Conservation (phyloP, 2,888 invertebrate genomes). For the Drosophila aldrichi region DNA sequence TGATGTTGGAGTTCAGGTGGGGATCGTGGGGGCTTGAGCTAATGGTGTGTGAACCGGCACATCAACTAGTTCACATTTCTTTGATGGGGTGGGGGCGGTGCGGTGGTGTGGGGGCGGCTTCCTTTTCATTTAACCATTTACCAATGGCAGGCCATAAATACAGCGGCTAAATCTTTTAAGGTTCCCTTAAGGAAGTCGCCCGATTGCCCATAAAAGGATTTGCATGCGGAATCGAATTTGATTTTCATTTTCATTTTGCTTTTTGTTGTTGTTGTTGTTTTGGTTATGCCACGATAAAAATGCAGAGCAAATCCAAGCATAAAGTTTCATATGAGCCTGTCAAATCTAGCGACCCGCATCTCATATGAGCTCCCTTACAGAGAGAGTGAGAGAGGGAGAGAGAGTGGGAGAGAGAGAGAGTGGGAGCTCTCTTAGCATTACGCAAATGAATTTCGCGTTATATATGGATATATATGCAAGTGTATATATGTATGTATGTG, state of each 20-base stretch:
- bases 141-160: constrained; percentile 43
- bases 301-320: constrained; percentile 62
- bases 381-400: background rate
- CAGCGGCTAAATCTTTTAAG: constrained; percentile 46
- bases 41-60: constrained; percentile 67
- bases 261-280: background rate
- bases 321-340: constrained; percentile 65
- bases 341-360: constrained; percentile 34
- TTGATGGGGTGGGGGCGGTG: background rate
- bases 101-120: constrained; percentile 16
- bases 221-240: constrained; percentile 54
- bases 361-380: constrained; percentile 7
- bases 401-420: background rate
- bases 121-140: constrained; percentile 42
- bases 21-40: constrained; percentile 1
- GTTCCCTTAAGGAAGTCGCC: constrained; percentile 21
- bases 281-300: constrained; percentile 60
- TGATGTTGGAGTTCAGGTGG: constrained; percentile 17
- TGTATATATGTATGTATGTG: background rate
- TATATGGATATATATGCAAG: constrained; percentile 7
- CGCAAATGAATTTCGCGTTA: constrained; percentile 75
- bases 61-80: constrained; percentile 72
- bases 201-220: constrained; percentile 56
- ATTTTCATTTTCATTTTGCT: background rate
- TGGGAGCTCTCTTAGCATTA: constrained; percentile 57